Base-by-base conservation (phyloP, 2,888 invertebrate genomes). In the Notodonta dromedarius region DNA sequence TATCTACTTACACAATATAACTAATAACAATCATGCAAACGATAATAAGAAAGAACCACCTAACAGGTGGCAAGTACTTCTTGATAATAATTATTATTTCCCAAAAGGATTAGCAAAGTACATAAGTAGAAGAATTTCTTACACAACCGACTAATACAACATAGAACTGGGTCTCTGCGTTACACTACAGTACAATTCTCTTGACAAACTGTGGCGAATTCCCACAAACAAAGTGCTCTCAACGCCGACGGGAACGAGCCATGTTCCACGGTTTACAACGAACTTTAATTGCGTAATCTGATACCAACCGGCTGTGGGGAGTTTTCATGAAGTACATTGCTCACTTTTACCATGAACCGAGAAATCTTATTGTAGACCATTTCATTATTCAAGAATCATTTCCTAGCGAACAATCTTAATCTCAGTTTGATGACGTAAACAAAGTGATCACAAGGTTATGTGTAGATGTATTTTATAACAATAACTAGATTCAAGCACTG, bases 261-360 rank as follows among this genome's bases (percentile, higher is more conserved):
- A 67, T 74, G 79, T 80, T 83, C 77, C 75, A 73, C 74, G 63
- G 77, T 78, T 79, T 77, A 75, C 77, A 80, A 70, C 73, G 70
- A 79, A 80, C 78, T 81, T 80, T 86, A 85, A 86, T 86, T 85
- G 78, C 76, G 75, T 84, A 83, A 85, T 85, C 80, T 79, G 81
- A 85, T 78, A 78, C 77, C 65, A 70, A 59, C 72, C 74, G 65
- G 63, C 64, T 67, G 64, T 65, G 67, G 70, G 65, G 68, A 77
- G 71, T 79, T 77, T 60, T 71, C 67, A 73, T 73, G 71, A 68
- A 78, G 72, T 63, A 72, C 73, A 77, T 72, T 70, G 64, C 70
- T 70, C 69, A 70, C 68, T 74, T 68, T 76, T 73, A 73, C 69
- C 71, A 74, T 65, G 42, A 73, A 62, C 66, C 56, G 35, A 62